Percentiles rank a stretch among this genome's conserved stretches.
phyloP scores from a whole-genome alignment of 2,888 invertebrate species.

The Phymatocera aterrima region DNA sequence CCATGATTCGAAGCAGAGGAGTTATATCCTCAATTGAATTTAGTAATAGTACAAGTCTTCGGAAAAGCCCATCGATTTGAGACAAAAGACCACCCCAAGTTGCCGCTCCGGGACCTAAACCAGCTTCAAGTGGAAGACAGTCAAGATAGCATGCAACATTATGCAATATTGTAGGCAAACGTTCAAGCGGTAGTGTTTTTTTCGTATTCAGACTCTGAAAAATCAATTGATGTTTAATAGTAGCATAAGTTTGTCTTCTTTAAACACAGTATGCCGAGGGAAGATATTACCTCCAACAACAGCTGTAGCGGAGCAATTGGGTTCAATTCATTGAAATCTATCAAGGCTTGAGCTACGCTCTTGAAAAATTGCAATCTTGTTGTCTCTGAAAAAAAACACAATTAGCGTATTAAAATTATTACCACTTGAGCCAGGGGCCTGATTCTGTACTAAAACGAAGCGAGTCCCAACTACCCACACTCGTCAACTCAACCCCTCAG shows the following conservation, averaged over 20 bases:
- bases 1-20: slow-evolving; percentile 86
- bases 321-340: slow-evolving; percentile 97
- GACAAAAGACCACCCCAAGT: slow-evolving; percentile 89
- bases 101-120: slow-evolving; percentile 81
- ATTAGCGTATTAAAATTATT: neutral
- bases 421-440: too few relatives aligned
- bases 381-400: slow-evolving; percentile 76
- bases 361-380: slow-evolving; percentile 92
- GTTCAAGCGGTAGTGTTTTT: slow-evolving; percentile 84
- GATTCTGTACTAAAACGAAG: too few relatives aligned
- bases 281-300: slow-evolving; percentile 84
- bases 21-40: slow-evolving; percentile 83
- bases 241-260: neutral
- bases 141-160: slow-evolving; percentile 97
- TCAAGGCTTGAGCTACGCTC: slow-evolving; percentile 93
- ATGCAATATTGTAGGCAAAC: slow-evolving; percentile 87
- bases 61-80: slow-evolving; percentile 91
- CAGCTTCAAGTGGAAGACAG: slow-evolving; percentile 90
- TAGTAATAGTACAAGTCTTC: slow-evolving; percentile 84
- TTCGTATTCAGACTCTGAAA: slow-evolving; percentile 84
- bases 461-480: too few relatives aligned
- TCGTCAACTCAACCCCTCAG: too few relatives aligned
- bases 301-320: slow-evolving; percentile 95
- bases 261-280: slow-evolving; percentile 10
- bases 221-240: slow-evolving; percentile 45